Base-by-base conservation (phyloP, 37 sponge, comb jelly and placozoan genomes). In the Petrosia ficiformis region DNA sequence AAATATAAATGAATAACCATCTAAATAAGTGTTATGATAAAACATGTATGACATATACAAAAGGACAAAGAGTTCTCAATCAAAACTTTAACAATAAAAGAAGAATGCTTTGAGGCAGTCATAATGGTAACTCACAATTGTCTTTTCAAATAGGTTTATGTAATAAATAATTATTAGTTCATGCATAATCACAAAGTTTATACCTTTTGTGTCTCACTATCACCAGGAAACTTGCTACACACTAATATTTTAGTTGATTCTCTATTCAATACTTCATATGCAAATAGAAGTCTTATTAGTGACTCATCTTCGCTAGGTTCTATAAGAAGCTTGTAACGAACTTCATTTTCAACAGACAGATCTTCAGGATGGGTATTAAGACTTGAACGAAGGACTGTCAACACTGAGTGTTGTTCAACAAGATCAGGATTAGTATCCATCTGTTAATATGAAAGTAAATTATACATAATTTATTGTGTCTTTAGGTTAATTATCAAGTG, bases 291-390 rank as follows among this genome's bases (percentile, higher is more conserved):
- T 22, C 63, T 11, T 8, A 67, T 30, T 3, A 67, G 68, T 4
- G 82, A 82, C 44, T 82, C 77, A 39, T 87, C 88, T 36, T 87
- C 88, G 71, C 88, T 87, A 35, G 77, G 69, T 42, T 87, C 88
- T 39, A 87, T 82, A 31, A 87, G 75, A 73, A 87, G 65, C 69
- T 87, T 87, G 82, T 87, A 87, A 19, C 88, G 71, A 0, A 81
- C 82, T 58, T 61, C 26, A 29, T 61, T 61, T n/a, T 61, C 63
- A 61, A 29, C 14, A 61, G 5, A 26, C 25, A 61, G 28, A 22
- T 61, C 63, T 61, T 61, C 5, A 5, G 63, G 26, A 5, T 61
- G 11, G 6, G 5, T 5, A n/a, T n/a, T 61, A 11, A 61, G n/a
- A 22, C 63, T 61, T 6, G 22, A 6, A 5, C 28, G 22, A 24